A percentile compares a stretch with the other conserved stretches of the same genome.
Evolutionary conservation across 2,113 vertebrate genomes (phyloP).

Genomic region (Climacteris rufus): DNA sequence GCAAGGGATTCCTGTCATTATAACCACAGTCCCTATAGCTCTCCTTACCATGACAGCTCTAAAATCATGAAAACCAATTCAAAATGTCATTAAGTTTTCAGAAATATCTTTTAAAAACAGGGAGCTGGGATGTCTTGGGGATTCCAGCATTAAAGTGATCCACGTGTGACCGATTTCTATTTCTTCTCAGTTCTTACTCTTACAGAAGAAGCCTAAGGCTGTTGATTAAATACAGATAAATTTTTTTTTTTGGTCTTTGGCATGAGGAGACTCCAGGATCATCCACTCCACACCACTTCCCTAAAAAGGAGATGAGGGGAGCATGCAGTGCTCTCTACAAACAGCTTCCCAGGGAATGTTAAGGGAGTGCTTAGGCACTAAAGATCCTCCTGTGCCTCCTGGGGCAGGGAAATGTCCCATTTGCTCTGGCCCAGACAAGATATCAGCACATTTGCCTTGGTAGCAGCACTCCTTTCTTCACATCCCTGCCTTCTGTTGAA

Average conservation of each 20-base stretch:
- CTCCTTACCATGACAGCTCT: background rate
- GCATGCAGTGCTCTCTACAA: background rate
- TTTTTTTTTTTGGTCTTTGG: background rate
- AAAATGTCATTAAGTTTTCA: background rate
- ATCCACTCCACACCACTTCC: background rate
- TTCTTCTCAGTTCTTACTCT: background rate
- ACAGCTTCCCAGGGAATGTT: background rate
- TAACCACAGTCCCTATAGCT: background rate
- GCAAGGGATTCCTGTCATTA: background rate
- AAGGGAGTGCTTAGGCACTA: background rate
- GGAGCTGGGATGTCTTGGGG: background rate
- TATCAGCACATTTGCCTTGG: background rate
- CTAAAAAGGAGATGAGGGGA: conserved; percentile 24
- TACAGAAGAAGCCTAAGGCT: background rate
- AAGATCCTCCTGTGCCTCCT: background rate
- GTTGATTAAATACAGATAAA: background rate
- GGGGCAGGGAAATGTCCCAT: background rate
- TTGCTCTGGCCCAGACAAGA: background rate
- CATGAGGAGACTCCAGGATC: background rate
- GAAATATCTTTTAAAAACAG: background rate
- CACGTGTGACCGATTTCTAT: rapidly evolving
- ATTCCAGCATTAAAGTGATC: background rate
- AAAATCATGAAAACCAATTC: background rate
- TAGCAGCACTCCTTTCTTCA: background rate
- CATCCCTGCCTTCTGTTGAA: background rate